Conservation (phyloP, 1,140 invertebrate genomes). For the Drosophila subpulchrella region DNA sequence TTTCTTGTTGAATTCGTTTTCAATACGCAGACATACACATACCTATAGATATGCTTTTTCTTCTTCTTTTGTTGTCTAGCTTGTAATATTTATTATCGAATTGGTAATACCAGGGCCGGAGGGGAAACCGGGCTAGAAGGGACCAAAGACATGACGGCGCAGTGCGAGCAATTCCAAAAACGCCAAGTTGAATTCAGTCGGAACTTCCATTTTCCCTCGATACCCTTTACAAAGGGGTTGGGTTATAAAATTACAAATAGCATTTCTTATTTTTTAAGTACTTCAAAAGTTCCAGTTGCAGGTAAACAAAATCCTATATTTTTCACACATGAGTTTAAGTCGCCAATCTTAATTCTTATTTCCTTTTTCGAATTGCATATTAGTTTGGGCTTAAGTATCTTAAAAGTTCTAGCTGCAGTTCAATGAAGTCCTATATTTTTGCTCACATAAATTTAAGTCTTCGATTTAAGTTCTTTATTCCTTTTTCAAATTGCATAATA, state of each 20-base stretch:
- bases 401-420: too few species aligned
- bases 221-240: background rate
- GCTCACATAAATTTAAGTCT: too few species aligned
- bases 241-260: background rate
- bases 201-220: constrained; percentile 32
- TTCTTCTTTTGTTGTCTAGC: constrained; percentile 70
- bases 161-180: constrained; percentile 69
- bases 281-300: too few species aligned
- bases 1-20: constrained; percentile 58
- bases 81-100: constrained; percentile 82
- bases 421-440: too few species aligned
- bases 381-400: too few species aligned
- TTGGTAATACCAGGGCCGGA: constrained; percentile 51
- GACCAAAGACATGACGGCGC: constrained; percentile 56
- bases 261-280: background rate
- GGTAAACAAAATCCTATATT: too few species aligned
- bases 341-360: too few species aligned
- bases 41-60: constrained; percentile 21
- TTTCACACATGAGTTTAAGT: too few species aligned
- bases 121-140: constrained; percentile 2
- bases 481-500: too few species aligned
- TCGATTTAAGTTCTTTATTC: too few species aligned
- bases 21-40: constrained; percentile 36
- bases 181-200: constrained; percentile 52
- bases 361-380: too few species aligned